Percentiles rank a stretch among this genome's conserved stretches.
Evolutionary conservation across 2,797 vertebrate species (phyloP).

Genomic region (Neopelma chrysocephalum): DNA sequence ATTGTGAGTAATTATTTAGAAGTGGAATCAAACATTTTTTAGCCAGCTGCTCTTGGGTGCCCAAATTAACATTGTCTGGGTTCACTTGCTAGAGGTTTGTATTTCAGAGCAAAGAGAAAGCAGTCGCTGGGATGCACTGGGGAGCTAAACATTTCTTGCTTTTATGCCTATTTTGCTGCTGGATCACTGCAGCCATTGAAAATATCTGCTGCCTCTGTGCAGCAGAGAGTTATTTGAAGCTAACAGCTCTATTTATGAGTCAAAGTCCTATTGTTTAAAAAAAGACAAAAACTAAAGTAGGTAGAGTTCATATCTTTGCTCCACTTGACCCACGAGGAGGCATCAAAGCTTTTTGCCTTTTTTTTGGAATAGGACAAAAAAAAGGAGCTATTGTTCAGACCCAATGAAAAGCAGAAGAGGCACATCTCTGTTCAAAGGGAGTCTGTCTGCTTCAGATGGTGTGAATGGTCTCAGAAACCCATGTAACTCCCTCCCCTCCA

Average conservation of each 20-base stretch:
- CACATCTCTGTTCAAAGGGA: constrained; percentile 18
- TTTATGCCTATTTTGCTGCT: not conserved
- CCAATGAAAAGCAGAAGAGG: constrained; percentile 22
- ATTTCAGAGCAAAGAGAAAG: not conserved
- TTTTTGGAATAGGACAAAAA: not conserved
- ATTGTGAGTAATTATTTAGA: not conserved
- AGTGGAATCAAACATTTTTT: not conserved
- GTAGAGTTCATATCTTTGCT: not conserved
- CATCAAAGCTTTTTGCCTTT: not conserved
- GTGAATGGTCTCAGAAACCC: not conserved
- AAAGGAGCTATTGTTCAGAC: constrained; percentile 8
- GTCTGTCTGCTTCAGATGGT: not conserved
- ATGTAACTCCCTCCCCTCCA: not conserved
- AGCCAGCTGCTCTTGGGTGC: not conserved
- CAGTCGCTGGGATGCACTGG: not conserved
- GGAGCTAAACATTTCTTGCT: not conserved
- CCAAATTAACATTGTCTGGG: not conserved
- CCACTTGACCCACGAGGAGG: not conserved
- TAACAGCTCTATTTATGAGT: not conserved
- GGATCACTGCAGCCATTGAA: not conserved
- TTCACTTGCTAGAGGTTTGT: not conserved
- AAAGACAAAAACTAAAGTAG: not conserved
- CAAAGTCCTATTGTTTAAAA: not conserved
- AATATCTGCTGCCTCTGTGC: not conserved
- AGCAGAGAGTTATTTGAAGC: not conserved